These are phyloP conservation scores for Papilio elwesi DNA, from an alignment of 2,888 invertebrate species.

Conservation along the genomic window DNA sequence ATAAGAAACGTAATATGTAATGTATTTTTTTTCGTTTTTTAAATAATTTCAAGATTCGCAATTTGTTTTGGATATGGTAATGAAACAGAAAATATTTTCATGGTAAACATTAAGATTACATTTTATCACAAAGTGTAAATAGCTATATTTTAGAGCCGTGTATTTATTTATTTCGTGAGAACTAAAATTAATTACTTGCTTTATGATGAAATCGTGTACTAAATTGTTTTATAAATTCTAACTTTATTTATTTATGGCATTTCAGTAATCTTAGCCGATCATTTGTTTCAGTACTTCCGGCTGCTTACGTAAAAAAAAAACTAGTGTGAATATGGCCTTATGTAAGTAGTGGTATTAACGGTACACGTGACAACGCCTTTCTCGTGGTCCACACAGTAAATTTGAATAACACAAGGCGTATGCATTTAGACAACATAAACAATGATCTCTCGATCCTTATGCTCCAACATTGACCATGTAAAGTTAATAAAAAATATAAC, in stretches of 20 bases:
- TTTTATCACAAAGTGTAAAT: too few species aligned
- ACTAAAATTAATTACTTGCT: too few species aligned
- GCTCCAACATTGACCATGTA: neutral
- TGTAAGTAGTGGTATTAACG: slow-evolving; percentile 71
- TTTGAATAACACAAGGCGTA: slow-evolving; percentile 67
- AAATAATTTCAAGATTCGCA: neutral
- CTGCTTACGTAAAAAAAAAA: neutral
- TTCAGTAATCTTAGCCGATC: too few species aligned
- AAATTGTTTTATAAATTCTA: too few species aligned
- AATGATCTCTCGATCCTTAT: slow-evolving; percentile 42
- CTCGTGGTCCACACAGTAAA: slow-evolving; percentile 68
- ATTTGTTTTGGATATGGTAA: too few species aligned
- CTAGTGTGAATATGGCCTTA: slow-evolving; percentile 54
- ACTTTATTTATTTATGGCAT: too few species aligned
- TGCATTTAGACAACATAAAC: slow-evolving; percentile 63
- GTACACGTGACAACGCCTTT: slow-evolving; percentile 66
- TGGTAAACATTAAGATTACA: too few species aligned
- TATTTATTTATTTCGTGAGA: neutral
- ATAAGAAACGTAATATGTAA: slow-evolving; percentile 20
- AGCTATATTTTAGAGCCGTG: too few species aligned
- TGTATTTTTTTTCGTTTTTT: neutral
- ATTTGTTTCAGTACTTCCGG: too few species aligned
- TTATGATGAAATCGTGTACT: too few species aligned
- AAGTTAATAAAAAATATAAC: slow-evolving; percentile 16
- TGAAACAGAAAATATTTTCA: too few species aligned